Percentiles rank a stretch among this genome's conserved stretches.
phyloP scores from a whole-genome alignment of 2,113 vertebrate genomes.

The Nyctibius bracteatus region DNA sequence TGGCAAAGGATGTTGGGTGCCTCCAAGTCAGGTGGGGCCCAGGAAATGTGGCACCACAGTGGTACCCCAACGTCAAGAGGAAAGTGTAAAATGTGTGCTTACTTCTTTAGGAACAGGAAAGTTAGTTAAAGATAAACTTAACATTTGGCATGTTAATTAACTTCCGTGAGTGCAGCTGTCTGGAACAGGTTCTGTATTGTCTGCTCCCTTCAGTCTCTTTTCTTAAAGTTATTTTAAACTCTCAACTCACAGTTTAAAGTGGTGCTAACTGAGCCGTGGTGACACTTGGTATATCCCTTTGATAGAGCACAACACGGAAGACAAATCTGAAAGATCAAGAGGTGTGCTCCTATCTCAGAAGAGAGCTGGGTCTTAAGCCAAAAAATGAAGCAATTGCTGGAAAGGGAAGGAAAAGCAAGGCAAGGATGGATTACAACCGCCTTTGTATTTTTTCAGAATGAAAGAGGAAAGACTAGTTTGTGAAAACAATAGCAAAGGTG shows the following conservation, averaged over 20 bases:
- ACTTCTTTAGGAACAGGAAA: neutral
- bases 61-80: fast-evolving
- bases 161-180: neutral
- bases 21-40: neutral
- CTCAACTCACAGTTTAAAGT: neutral
- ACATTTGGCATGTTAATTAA: neutral
- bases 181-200: neutral
- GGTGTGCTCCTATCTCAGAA: neutral
- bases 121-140: neutral
- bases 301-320: neutral
- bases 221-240: neutral
- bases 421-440: neutral
- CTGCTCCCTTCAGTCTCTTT: neutral
- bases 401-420: neutral
- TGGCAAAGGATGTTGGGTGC: fast-evolving
- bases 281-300: neutral
- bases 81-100: neutral
- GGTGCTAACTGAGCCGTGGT: neutral
- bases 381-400: neutral
- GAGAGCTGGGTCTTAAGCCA: neutral
- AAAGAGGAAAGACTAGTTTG: neutral
- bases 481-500: neutral
- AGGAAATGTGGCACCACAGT: neutral
- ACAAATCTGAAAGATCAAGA: neutral
- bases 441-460: neutral